Conservation (phyloP, 2,113 vertebrate species). For the Nyctereutes procyonoides region DNA sequence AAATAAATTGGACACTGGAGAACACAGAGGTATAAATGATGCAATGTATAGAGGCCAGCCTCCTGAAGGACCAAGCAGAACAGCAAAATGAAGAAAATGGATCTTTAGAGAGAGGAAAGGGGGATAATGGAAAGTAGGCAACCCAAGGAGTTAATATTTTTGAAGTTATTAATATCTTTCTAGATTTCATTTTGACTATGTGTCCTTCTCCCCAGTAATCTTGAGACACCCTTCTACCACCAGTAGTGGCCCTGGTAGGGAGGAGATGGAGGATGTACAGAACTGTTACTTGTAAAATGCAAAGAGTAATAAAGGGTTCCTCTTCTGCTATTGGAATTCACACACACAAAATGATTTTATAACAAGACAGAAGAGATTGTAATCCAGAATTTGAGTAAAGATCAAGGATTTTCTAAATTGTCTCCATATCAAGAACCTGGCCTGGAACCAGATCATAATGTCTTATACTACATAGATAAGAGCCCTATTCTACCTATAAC, state of each 20-base stretch:
- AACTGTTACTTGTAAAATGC: neutral
- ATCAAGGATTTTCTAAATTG: neutral
- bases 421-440: neutral
- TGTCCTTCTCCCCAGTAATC: neutral
- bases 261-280: neutral
- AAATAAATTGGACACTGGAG: neutral
- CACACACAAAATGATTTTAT: neutral
- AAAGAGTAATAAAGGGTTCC: neutral
- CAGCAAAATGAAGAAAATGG: neutral
- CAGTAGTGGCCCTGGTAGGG: accelerated
- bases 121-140: neutral
- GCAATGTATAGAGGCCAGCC: neutral
- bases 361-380: neutral
- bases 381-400: neutral
- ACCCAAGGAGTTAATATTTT: neutral
- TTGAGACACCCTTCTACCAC: neutral
- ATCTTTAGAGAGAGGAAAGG: neutral
- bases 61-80: neutral
- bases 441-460: neutral
- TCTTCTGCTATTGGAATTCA: neutral
- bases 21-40: neutral
- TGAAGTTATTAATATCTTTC: neutral
- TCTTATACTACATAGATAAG: neutral
- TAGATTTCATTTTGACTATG: neutral
- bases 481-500: neutral